phyloP scores from a whole-genome alignment of 2,888 invertebrate species.

The Microctonus brassicae region DNA sequence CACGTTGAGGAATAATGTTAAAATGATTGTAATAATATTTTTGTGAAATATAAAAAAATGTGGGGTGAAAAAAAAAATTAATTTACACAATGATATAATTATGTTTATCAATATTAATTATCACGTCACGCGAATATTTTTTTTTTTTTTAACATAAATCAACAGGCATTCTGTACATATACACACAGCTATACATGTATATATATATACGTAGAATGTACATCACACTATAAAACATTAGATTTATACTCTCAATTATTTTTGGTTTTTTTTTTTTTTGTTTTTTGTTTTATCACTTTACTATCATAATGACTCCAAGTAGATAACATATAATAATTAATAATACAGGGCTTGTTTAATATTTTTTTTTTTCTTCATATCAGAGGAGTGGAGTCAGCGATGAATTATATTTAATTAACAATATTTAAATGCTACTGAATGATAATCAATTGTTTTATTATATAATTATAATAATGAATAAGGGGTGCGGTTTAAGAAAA shows the following conservation, averaged over 20 bases:
- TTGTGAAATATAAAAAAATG: not conserved
- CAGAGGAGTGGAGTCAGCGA: slow-evolving; percentile 33
- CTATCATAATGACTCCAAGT: slow-evolving; percentile 46
- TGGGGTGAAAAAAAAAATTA: not conserved
- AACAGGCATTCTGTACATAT: slow-evolving; percentile 37
- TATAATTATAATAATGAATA: slow-evolving; percentile 22
- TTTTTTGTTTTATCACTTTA: slow-evolving; percentile 28
- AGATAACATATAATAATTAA: slow-evolving; percentile 50
- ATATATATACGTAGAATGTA: slow-evolving; percentile 28
- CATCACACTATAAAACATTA: slow-evolving; percentile 46
- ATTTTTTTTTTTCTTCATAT: slow-evolving; percentile 30
- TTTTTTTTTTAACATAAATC: slow-evolving; percentile 40
- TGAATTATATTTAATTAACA: slow-evolving; percentile 28
- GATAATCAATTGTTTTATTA: slow-evolving; percentile 19
- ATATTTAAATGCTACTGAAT: slow-evolving; percentile 26
- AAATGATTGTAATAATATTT: not conserved
- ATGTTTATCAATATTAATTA: slow-evolving; percentile 3
- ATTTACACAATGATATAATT: slow-evolving; percentile 8
- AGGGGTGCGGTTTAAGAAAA: not conserved
- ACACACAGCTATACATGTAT: slow-evolving; percentile 18
- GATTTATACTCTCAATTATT: slow-evolving; percentile 41
- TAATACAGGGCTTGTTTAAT: slow-evolving; percentile 29
- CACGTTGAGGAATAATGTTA: not conserved
- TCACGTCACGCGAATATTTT: slow-evolving; percentile 1
- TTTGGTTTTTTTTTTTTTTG: not conserved